Evolutionary conservation across 1,140 invertebrate genomes (phyloP), one percentile per base, ranked within the genome.

Genomic region (Glomeris maerens): DNA sequence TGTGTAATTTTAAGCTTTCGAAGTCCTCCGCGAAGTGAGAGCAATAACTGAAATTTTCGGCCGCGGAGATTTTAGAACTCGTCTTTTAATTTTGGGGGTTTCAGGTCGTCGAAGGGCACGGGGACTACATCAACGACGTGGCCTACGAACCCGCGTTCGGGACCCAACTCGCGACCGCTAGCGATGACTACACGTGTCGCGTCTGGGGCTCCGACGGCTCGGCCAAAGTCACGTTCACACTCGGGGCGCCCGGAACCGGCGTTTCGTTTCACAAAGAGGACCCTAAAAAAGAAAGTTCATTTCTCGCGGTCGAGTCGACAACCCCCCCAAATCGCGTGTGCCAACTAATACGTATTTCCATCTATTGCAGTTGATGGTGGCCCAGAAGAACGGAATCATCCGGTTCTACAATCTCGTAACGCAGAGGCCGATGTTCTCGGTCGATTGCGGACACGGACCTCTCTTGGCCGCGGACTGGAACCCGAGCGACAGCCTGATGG

Each of bases 141-240:
- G 66, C 73, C 27, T 85, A 76, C 71, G 79, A 83, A 57, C 74
- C 76, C 4, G 74, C 76, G 41, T 56, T 59, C 41, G 82, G 81
- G 22, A 71, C 75, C 28, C 69, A 74, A 47, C 58, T 86, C 31
- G 81, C 79, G 17, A 83, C 80, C 36, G 78, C 78, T 10, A 80
- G 81, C 52, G 83, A 86, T 66, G 83, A 86, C 64, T 74, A 78
- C 38, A 80, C 78, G 0, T 83, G 80, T 60, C 73, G 75, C 57
- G 63, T 86, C 21, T 85, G 81, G 81, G 67, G 64, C 38, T 61
- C 69, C 38, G 72, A 75, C 36, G 72, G 72, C 45, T 58, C 72
- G 64, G 70, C 29, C 40, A 44, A 56, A 17, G 46, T 57, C 3
- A 50, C 55, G 3, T 79, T 83, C 62, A 69, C 71, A 46, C 65